A percentile compares a stretch with the other conserved stretches of the same genome.
phyloP scores from a whole-genome alignment of 1,140 invertebrate genomes.

The Tyrophagus putrescentiae region DNA sequence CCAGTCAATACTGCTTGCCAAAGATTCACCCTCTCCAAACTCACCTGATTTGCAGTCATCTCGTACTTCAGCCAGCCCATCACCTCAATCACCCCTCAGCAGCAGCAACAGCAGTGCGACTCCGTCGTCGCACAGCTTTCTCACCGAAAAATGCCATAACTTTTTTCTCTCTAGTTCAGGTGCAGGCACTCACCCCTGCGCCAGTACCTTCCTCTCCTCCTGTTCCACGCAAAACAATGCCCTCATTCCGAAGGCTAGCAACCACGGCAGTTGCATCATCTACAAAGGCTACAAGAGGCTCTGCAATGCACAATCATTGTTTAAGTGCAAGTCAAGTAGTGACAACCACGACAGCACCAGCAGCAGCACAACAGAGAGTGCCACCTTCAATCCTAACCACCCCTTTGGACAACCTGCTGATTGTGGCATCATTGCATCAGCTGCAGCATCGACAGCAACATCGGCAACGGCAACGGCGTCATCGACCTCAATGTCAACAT shows the following conservation, averaged over 20 bases:
- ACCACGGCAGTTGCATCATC: neutral
- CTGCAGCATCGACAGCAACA: neutral
- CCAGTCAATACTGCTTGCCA: neutral
- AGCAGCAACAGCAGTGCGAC: no score
- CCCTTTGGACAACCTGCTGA: neutral
- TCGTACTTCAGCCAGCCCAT: no score
- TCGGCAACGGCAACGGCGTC: neutral
- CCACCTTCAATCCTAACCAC: neutral
- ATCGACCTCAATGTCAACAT: neutral
- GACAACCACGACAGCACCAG: neutral
- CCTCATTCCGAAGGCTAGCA: neutral
- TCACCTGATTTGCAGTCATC: no score
- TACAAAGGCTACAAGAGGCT: constrained; percentile 1
- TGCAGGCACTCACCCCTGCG: no score
- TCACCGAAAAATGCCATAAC: no score
- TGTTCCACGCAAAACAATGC: no score
- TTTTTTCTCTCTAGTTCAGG: no score
- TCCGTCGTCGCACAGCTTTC: no score
- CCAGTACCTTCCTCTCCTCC: no score
- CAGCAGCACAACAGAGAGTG: neutral
- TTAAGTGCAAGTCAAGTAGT: constrained; percentile 1
- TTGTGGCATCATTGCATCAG: no score
- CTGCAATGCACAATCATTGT: constrained; percentile 5
- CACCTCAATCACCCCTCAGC: no score
- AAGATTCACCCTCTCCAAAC: no score